A percentile compares a stretch with the other conserved stretches of the same genome.
These are phyloP conservation scores for Dicrurus megarhynchus DNA, from an alignment of 2,113 vertebrate species.

Conservation along the genomic window DNA sequence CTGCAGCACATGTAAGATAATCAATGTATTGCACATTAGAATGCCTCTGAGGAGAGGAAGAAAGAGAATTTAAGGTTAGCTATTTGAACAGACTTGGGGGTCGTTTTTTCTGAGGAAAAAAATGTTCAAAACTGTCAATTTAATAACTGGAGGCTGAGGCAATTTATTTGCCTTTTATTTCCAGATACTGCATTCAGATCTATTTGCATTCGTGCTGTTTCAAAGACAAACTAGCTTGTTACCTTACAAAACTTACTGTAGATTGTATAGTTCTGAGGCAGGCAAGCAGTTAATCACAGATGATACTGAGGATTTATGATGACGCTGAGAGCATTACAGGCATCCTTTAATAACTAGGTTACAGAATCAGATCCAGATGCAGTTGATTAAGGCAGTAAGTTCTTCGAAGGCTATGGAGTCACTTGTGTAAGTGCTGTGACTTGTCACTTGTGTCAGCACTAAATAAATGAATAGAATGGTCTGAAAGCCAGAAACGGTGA, in stretches of 20 bases:
- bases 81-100: neutral
- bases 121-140: neutral
- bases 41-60: neutral
- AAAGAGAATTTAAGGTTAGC: neutral
- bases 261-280: neutral
- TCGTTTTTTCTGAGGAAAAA: neutral
- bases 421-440: slow-evolving; percentile 2
- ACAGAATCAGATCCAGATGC: neutral
- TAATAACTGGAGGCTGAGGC: neutral
- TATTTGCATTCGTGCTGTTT: neutral
- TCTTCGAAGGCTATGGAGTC: neutral
- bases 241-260: neutral
- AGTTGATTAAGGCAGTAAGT: neutral
- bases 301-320: neutral
- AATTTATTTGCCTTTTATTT: neutral
- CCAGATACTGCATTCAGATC: neutral
- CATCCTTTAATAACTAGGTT: neutral
- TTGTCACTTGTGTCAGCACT: slow-evolving; percentile 10
- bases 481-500: neutral
- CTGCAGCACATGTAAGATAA: neutral
- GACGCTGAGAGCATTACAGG: neutral
- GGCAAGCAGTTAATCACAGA: neutral
- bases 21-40: neutral
- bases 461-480: neutral
- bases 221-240: neutral